Conservation (phyloP, 1,140 invertebrate genomes). For the Brachionus sp. region DNA sequence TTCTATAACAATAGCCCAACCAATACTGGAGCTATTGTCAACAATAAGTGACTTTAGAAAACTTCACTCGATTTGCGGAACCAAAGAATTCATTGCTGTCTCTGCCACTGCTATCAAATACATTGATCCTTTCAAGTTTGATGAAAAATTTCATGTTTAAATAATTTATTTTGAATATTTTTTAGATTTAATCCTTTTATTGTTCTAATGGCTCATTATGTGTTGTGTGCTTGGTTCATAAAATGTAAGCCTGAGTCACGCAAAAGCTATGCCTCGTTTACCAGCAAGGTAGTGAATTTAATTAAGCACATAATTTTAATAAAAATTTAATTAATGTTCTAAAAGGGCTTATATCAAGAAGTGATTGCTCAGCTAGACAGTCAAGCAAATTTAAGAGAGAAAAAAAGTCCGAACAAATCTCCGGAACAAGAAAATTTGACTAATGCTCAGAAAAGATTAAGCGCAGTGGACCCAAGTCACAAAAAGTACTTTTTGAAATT, state of each 20-base stretch:
- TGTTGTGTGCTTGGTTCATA: constrained; percentile 29
- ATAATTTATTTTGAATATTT: not conserved
- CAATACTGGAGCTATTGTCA: constrained; percentile 29
- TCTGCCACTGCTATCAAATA: constrained; percentile 40
- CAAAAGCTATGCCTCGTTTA: constrained; percentile 40
- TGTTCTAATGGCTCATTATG: constrained; percentile 40
- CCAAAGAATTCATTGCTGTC: constrained; percentile 36
- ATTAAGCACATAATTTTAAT: not conserved
- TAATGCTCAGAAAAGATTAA: not conserved
- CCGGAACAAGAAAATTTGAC: not conserved
- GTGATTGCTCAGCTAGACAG: constrained; percentile 18
- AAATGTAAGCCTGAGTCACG: constrained; percentile 41
- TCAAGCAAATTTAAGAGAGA: not conserved
- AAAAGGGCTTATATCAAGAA: constrained; percentile 37
- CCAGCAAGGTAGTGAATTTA: not conserved
- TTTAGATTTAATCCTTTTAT: constrained; percentile 41
- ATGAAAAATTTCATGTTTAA: not conserved
- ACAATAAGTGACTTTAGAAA: constrained; percentile 41
- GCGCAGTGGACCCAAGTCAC: not conserved
- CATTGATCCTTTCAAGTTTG: constrained; percentile 28
- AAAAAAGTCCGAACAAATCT: constrained; percentile 9
- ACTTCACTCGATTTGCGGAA: not conserved
- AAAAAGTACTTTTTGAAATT: not conserved
- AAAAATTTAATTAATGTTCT: not conserved
- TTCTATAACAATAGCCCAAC: constrained; percentile 30